These are phyloP conservation scores for Drosophila albomicans DNA, from an alignment of 1,140 invertebrate genomes.

Conservation along the genomic window DNA sequence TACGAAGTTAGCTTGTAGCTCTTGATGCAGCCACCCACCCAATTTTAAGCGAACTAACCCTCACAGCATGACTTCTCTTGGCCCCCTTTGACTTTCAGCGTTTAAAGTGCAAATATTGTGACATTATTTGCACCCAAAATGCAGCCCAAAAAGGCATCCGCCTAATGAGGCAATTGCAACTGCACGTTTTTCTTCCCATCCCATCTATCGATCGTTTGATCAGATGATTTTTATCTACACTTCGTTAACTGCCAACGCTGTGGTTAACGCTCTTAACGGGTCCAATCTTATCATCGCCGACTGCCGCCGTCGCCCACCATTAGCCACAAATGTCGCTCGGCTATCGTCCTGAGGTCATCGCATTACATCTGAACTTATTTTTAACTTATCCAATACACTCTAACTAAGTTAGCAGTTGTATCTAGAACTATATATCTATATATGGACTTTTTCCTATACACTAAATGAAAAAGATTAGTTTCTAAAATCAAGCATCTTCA, in stretches of 20 bases:
- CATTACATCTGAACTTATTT: background rate
- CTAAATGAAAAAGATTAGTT: too few species aligned
- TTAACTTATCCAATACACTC: too few species aligned
- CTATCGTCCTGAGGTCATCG: conserved; percentile 15
- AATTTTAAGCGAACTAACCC: conserved; percentile 19
- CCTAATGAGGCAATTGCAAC: conserved; percentile 58
- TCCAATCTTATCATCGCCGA: conserved; percentile 14
- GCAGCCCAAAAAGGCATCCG: background rate
- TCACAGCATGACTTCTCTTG: conserved; percentile 9
- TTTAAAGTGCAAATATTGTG: conserved; percentile 65
- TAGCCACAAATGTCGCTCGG: conserved; percentile 65
- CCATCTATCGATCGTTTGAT: conserved; percentile 23
- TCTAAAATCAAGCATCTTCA: too few species aligned
- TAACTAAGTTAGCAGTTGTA: too few species aligned
- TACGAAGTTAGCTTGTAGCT: background rate
- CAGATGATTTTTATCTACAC: conserved; percentile 37
- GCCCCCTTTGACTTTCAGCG: background rate
- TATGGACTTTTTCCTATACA: too few species aligned
- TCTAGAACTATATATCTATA: too few species aligned
- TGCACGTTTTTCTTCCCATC: conserved; percentile 35
- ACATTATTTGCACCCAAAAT: conserved; percentile 48
- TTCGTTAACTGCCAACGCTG: conserved; percentile 15
- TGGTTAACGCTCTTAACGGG: conserved; percentile 21
- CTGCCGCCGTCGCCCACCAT: conserved; percentile 26
- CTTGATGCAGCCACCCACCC: background rate